Base-by-base conservation (phyloP, 53 echinoderm and acorn worm genomes). In the Stichopus horrens region DNA sequence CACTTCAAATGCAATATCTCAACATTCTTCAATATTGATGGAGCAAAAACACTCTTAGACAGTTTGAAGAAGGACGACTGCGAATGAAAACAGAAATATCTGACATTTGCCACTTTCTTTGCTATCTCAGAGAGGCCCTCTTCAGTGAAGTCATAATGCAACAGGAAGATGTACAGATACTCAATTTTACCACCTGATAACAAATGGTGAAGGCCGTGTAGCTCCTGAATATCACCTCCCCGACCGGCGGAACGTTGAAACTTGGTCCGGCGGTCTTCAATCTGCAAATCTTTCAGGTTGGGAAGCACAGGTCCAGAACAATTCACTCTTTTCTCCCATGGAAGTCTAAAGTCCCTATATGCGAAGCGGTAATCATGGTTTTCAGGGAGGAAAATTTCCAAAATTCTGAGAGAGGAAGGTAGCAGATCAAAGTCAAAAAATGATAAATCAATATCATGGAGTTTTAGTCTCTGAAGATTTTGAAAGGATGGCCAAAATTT, bases 341-440 rank as follows among this genome's bases (percentile, higher is more conserved):
- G n/a, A n/a, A n/a, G n/a, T n/a, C n/a, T n/a, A n/a, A n/a, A n/a
- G n/a, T n/a, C n/a, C n/a, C n/a, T 60, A 18, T 55, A 55, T 55
- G 81, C 65, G 14, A 66, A 9, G 51, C 22, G 5, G 10, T 13
- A 5, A 13, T 5, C 18, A 20, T 9, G 21, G 65, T 84, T 63
- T 5, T 60, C 21, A 52, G 51, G 16, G 13, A 66, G 21, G 23
- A 65, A 84, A 60, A 84, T 63, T 51, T 23, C 52, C 85, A 84
- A 14, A 8, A 51, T 19, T 52, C 65, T 84, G 65, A 84, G 66
- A 14, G 85, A 58, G 16, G 85, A 52, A 37, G 85, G 66, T 5
- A 84, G 67, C 16, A 84, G 57, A 14, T 84, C 67, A n/a, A 84
- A 84, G 85, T 84, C 68, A 66, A 84, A 65, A 21, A 51, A 14